Evolutionary conservation across 2,888 invertebrate genomes (phyloP).

Genomic region (Maniola hyperantus): DNA sequence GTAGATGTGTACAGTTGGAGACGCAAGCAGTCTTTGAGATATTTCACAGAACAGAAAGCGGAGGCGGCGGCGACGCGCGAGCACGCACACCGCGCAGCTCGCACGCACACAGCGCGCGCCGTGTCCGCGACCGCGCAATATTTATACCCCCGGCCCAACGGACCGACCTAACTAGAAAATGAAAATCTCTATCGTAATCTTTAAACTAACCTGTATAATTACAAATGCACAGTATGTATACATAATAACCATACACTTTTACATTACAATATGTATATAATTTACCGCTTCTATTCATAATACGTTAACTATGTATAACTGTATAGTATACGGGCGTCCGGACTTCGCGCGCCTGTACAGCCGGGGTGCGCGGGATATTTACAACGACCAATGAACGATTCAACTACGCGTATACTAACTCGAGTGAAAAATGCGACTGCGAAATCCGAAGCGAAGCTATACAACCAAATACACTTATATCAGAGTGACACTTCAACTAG

Average conservation of each 20-base stretch:
- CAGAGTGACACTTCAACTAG: neutral
- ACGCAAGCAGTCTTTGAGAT: constrained; percentile 27
- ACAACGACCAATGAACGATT: constrained; percentile 50
- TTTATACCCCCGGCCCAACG: constrained; percentile 51
- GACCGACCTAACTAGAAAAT: constrained; percentile 59
- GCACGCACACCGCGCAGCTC: constrained; percentile 15
- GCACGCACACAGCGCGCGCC: constrained; percentile 21
- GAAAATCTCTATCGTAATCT: constrained; percentile 73
- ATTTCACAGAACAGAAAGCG: constrained; percentile 24
- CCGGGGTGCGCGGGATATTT: constrained; percentile 42
- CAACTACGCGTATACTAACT: constrained; percentile 58
- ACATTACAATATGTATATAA: constrained; percentile 71
- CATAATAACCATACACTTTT: constrained; percentile 75
- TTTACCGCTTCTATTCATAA: constrained; percentile 46
- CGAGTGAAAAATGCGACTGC: constrained; percentile 50
- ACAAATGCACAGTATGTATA: constrained; percentile 78
- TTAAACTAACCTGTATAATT: constrained; percentile 78
- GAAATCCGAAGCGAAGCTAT: constrained; percentile 54
- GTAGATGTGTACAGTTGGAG: constrained; percentile 13
- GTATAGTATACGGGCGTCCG: constrained; percentile 36
- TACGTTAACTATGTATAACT: constrained; percentile 52
- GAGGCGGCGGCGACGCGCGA: constrained; percentile 34
- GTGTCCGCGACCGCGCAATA: constrained; percentile 40
- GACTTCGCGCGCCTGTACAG: constrained; percentile 34
- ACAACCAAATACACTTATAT: constrained; percentile 44